Evolutionary conservation across 2,888 invertebrate genomes (phyloP), one percentile per base, ranked within the genome.

Genomic region (Acronicta alni): DNA sequence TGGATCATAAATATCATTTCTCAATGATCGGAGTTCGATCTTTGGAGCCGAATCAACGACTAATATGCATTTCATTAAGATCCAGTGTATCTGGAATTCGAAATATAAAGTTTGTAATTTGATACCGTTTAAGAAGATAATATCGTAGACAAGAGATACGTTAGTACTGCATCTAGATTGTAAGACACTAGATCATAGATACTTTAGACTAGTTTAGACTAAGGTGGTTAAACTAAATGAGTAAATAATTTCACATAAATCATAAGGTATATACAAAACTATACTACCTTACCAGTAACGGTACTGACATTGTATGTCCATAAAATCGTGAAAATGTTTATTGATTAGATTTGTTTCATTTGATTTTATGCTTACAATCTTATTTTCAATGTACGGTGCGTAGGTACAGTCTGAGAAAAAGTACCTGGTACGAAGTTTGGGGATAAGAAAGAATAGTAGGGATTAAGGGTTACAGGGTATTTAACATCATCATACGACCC

Each of bases 1-100:
- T 38, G 83, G 83, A 58, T 88, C 85, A 46, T 78, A 77, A 16
- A 82, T 44, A 26, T 77, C 45, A 54, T 80, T 71, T 2, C 82
- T 4, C 6, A 35, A n/a, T 35, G 35, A 35, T 35, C n/a, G 6
- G 0, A n/a, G 35, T 14, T 35, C 82, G 35, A 89, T 72, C 68
- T 85, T 88, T 2, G 90, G 88, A 41, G 84, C 84, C 59, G 87
- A 79, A 49, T 76, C 62, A 17, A 79, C 63, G 14, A 58, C 54
- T 41, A 67, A 55, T 15, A 78, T 44, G 3, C 74, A 60, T 64
- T 75, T 58, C 17, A 65, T 60, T 41, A 81, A 47, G 43, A 80
- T 41, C 32, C 79, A 67, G 39, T 42, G 72, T 44, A 75, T 61
- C 86, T 86, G 81, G 26, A 84, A 64, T 23, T 47, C 12, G 45